Evolutionary conservation across 2,113 vertebrate species (phyloP).

Genomic region (Nycticorax nycticorax): DNA sequence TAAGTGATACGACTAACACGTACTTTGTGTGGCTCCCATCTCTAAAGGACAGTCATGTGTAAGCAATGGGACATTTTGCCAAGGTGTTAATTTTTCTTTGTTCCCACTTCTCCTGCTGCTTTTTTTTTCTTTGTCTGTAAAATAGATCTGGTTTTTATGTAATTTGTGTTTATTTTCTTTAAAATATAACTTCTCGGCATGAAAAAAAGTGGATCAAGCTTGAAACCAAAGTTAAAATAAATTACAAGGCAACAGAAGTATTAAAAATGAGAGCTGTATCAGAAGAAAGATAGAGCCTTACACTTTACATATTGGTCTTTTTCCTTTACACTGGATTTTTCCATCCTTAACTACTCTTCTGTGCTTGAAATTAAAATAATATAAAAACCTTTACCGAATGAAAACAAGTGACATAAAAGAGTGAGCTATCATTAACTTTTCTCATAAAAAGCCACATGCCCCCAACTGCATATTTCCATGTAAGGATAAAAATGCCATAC

Average conservation of each 20-base stretch:
- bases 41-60: not conserved
- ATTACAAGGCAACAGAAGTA: not conserved
- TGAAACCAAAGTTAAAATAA: not conserved
- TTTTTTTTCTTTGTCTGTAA: not conserved
- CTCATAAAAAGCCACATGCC: not conserved
- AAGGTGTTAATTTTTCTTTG: not conserved
- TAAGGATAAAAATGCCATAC: not conserved
- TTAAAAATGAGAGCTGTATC: not conserved
- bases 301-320: not conserved
- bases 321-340: not conserved
- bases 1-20: not conserved
- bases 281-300: not conserved
- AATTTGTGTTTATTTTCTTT: not conserved
- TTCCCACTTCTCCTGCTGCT: not conserved
- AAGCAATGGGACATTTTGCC: not conserved
- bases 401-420: not conserved
- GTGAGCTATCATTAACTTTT: not conserved
- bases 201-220: not conserved
- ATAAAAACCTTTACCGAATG: not conserved
- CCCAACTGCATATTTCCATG: not conserved
- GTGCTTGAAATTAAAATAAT: not conserved
- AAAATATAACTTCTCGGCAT: not conserved
- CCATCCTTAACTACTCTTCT: not conserved
- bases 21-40: not conserved
- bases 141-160: not conserved